Evolutionary conservation across 2,888 invertebrate species (phyloP).

Genomic region (Dorcus parallelipipedus): DNA sequence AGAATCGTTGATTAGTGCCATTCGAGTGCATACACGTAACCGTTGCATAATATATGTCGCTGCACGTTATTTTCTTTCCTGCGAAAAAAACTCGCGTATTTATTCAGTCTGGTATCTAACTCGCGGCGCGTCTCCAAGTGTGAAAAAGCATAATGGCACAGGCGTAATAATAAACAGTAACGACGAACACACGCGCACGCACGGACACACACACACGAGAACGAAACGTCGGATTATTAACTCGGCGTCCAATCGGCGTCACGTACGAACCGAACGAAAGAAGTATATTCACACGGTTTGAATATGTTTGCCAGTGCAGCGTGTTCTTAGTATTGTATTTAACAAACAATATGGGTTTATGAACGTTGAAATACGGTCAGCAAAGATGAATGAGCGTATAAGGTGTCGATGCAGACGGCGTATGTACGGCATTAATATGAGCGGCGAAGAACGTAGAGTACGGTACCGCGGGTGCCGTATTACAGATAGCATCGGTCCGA

Average conservation of each 20-base stretch:
- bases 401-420: constrained; percentile 14
- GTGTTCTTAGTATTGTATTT: neutral
- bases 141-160: constrained; percentile 3
- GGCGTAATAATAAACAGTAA: neutral
- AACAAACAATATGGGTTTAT: constrained; percentile 1
- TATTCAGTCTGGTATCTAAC: neutral
- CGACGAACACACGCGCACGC: too few relatives aligned
- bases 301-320: neutral
- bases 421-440: constrained; percentile 30
- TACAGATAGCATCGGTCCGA: constrained; percentile 26
- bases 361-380: neutral
- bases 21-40: neutral
- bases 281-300: constrained; percentile 1
- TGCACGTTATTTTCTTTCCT: neutral
- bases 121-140: neutral
- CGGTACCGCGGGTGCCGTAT: constrained; percentile 25
- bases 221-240: neutral
- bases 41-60: neutral
- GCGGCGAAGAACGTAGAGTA: constrained; percentile 25
- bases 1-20: constrained; percentile 1
- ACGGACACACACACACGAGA: too few relatives aligned
- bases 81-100: neutral
- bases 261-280: neutral
- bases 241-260: neutral
- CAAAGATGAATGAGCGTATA: constrained; percentile 20